Percentiles rank a stretch among this genome's conserved stretches.
phyloP scores from a whole-genome alignment of 2,888 invertebrate species.

The Andrena minutula region DNA sequence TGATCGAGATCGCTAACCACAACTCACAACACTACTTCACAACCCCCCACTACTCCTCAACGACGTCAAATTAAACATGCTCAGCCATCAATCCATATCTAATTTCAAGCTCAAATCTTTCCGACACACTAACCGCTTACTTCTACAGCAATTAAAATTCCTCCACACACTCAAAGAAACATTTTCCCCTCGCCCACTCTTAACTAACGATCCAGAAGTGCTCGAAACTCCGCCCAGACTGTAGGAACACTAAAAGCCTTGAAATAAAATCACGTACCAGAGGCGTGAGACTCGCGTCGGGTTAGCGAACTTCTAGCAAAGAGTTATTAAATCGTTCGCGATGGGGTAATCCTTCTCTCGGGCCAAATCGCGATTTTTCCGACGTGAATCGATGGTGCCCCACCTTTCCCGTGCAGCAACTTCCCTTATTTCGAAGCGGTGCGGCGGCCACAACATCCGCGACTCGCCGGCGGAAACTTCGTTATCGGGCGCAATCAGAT shows the following conservation, averaged over 20 bases:
- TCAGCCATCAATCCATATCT: no score
- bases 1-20: no score
- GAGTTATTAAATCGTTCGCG: constrained; percentile 23
- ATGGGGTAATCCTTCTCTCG: background rate
- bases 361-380: constrained; percentile 1
- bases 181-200: no score
- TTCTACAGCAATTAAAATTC: no score
- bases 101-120: no score
- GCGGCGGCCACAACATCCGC: constrained; percentile 27
- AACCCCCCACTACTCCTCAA: no score
- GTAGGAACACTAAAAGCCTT: background rate
- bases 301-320: background rate
- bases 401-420: background rate
- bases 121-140: no score
- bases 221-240: no score
- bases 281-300: background rate
- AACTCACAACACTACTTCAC: no score
- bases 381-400: constrained; percentile 25
- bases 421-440: constrained; percentile 48
- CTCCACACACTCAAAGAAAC: no score
- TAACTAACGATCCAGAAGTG: no score
- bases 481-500: constrained; percentile 58
- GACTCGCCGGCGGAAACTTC: constrained; percentile 46
- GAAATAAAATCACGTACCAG: background rate
- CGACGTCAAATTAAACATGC: no score